A percentile compares a stretch with the other conserved stretches of the same genome.
These are phyloP conservation scores for Phrixothrix hirtus DNA, from an alignment of 2,888 invertebrate species.

Conservation along the genomic window DNA sequence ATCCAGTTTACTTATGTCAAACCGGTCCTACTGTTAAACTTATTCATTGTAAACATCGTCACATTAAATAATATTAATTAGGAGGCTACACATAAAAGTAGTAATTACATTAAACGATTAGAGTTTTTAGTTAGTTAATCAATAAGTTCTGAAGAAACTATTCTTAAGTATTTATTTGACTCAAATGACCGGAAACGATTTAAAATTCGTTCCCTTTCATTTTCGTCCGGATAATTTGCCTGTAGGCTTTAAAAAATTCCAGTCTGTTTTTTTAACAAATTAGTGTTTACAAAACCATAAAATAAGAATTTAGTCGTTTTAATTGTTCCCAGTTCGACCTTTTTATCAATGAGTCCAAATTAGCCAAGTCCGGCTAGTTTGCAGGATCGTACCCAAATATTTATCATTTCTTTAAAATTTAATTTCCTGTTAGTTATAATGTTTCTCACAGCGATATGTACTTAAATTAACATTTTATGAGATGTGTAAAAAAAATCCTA, in stretches of 20 bases:
- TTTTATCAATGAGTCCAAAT: too few species aligned
- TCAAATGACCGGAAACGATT: conserved; percentile 19
- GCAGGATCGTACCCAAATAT: neutral
- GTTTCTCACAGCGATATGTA: too few species aligned
- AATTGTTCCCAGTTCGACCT: too few species aligned
- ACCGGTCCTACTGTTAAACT: neutral
- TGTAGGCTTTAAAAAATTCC: conserved; percentile 5
- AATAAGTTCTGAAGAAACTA: neutral
- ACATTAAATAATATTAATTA: neutral
- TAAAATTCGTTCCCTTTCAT: conserved; percentile 17
- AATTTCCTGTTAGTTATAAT: too few species aligned
- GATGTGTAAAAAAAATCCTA: too few species aligned
- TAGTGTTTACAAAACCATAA: conserved; percentile 10
- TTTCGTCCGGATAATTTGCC: conserved; percentile 14
- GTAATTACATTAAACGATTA: neutral
- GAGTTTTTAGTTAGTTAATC: neutral
- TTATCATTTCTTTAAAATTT: neutral
- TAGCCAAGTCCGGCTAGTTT: too few species aligned
- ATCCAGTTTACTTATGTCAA: neutral
- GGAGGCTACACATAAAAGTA: neutral
- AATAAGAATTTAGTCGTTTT: conserved; percentile 7
- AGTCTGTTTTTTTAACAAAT: conserved; percentile 13
- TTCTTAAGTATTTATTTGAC: neutral
- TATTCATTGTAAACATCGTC: neutral
- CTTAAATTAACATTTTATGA: too few species aligned